phyloP scores from a whole-genome alignment of 1,140 invertebrate genomes.

The Halictus rubicundus region DNA sequence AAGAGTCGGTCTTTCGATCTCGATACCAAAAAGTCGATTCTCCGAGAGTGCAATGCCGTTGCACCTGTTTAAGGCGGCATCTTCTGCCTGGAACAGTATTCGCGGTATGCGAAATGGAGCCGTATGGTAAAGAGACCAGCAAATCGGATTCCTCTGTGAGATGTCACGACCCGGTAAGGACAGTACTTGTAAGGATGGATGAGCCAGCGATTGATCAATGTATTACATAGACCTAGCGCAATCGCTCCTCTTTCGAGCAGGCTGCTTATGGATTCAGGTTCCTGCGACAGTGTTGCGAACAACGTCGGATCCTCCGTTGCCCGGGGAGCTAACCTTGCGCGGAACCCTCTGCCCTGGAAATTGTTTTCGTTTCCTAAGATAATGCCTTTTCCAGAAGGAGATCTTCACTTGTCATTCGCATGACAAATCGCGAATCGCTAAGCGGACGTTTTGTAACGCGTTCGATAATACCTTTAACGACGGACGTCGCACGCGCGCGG shows the following conservation, averaged over 20 bases:
- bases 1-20: too few relatives aligned
- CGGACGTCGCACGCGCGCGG: too few relatives aligned
- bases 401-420: slow-evolving; percentile 11
- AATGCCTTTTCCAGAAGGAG: neutral
- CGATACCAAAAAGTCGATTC: too few relatives aligned
- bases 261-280: slow-evolving; percentile 19
- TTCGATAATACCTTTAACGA: too few relatives aligned
- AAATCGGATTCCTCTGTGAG: neutral
- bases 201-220: slow-evolving; percentile 40
- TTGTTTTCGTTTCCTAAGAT: neutral
- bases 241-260: slow-evolving; percentile 30
- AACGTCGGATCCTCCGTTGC: neutral
- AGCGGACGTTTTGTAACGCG: too few relatives aligned
- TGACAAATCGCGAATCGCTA: neutral
- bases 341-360: slow-evolving; percentile 7
- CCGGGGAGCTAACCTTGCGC: neutral
- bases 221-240: slow-evolving; percentile 12
- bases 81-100: neutral
- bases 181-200: slow-evolving; percentile 35
- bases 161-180: slow-evolving; percentile 17
- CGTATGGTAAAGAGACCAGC: neutral
- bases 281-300: neutral
- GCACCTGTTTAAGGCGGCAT: too few relatives aligned
- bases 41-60: too few relatives aligned
- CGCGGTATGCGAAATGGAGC: neutral